Evolutionary conservation across 2,888 invertebrate genomes (phyloP), one percentile per base, ranked within the genome.

Genomic region (Drosophila testacea): DNA sequence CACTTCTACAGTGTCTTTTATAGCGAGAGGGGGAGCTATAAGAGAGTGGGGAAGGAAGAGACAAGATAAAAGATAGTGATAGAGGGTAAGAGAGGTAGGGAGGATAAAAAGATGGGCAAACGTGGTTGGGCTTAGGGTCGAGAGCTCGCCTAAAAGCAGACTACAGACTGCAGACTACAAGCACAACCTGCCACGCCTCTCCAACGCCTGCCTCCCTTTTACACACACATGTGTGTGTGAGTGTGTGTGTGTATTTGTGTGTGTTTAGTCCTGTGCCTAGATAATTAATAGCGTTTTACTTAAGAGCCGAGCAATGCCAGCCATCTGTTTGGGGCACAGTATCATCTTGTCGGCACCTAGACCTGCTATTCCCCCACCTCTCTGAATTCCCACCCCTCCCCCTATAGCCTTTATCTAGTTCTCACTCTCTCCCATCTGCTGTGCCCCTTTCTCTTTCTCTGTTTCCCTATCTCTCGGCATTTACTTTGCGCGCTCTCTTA

Each of bases 211-310:
- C 30, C 27, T 30, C 5, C 6, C 44, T n/a, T 2, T 36, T 6
- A n/a, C 38, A 16, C 30, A 30, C 7, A 30, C 30, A 2, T 47
- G 4, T 55, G 54, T 75, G 48, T 69, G 75, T 48, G 9, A 44
- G 46, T 74, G 16, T 54, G 46, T 41, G 48, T 47, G 56, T 10
- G 42, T 60, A 39, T 16, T 41, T 48, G 46, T 36, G 62, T 61
- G 50, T 71, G 62, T 48, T 56, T 59, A 62, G 64, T 59, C 71
- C 54, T 63, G 67, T 57, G 66, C 71, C 66, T 70, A 87, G 87
- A 84, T 84, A 89, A 84, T 84, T 84, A 84, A 84, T 88, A 84
- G 84, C 89, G 84, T 87, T 84, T 84, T 87, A 89, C 84, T 87
- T 81, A 86, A 86, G 87, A 83, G 83, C 62, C 78, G 66, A 75